Base-by-base conservation (phyloP, 2,797 vertebrate species). In the Scleropages formosus region DNA sequence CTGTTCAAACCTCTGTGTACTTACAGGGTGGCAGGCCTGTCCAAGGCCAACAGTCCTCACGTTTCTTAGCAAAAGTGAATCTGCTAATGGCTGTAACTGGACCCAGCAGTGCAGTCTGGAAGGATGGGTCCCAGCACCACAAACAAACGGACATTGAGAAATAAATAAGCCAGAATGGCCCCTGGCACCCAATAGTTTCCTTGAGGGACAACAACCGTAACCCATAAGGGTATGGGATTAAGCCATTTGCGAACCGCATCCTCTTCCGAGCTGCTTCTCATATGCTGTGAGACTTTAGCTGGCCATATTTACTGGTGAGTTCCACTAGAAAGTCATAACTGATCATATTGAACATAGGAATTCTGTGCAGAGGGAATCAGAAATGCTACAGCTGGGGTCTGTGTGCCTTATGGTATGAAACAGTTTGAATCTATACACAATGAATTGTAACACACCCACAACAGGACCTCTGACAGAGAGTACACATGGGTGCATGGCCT, bases 81-180 rank as follows among this genome's bases (percentile, higher is more conserved):
- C 59, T 60, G 66, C 79, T 80, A 80, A 82, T 74, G 73, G 79
- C 71, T 78, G 80, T 79, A 87, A 85, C 65, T 12, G 39, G 84
- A 73, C 82, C 77, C 73, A 64, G 62, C 8, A n/a, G 73, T 68
- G 73, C 27, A 67, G n/a, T n/a, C n/a, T 67, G 65, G 78, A 80
- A 81, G 80, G n/a, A 70, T 82, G 80, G 77, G 79, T 78, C 77
- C 79, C 49, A 49, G 8, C 16, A 22, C 66, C 18, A 27, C 67
- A 16, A 67, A 44, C 65, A 74, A 74, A 58, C 72, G 26, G 47
- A 63, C 11, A 16, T 47, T 71, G 0, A 8, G 79, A 66, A 58
- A 85, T 85, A 87, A 80, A 84, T 73, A 86, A 89, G 89, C 87
- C 86, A 88, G 84, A 82, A 53, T 65, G 82, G 24, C 61, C 7